These are phyloP conservation scores for Megaleporinus macrocephalus DNA, from an alignment of 2,113 vertebrate species.

Conservation along the genomic window DNA sequence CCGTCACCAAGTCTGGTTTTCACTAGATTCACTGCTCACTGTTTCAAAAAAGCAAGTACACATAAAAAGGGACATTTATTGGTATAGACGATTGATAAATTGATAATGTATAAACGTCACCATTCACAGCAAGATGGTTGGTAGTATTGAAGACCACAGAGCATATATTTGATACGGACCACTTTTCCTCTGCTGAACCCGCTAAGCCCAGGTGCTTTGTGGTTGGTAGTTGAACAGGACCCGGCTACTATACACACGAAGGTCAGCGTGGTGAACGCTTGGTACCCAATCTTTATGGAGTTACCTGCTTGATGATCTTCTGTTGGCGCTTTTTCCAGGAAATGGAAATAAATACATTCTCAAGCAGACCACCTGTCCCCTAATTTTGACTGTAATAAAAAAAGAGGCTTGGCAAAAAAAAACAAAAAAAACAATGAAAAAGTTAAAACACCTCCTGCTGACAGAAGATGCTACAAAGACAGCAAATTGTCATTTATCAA, in stretches of 20 bases:
- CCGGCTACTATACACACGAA: no score
- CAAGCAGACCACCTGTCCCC: not conserved
- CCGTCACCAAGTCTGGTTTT: not conserved
- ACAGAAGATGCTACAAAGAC: not conserved
- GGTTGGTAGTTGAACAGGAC: not conserved
- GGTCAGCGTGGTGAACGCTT: not conserved
- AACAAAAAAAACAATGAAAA: slow-evolving; percentile 1
- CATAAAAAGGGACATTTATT: slow-evolving; percentile 29
- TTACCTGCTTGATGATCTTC: not conserved
- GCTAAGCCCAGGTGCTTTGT: not conserved
- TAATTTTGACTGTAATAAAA: not conserved
- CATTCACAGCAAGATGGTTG: slow-evolving; percentile 6
- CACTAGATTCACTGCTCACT: not conserved
- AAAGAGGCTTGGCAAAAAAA: not conserved
- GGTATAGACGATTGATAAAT: slow-evolving; percentile 17
- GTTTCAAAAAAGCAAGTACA: not conserved
- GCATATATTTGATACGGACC: not conserved
- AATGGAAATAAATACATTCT: slow-evolving; percentile 7
- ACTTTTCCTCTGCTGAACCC: not conserved
- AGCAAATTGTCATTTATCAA: not conserved
- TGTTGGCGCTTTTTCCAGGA: not conserved
- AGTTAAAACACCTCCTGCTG: not conserved
- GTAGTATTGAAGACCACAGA: not conserved
- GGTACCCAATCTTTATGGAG: not conserved
- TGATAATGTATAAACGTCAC: not conserved